Percentiles rank a stretch among this genome's conserved stretches.
phyloP scores from a whole-genome alignment of 2,113 vertebrate species.

The Serinus canaria region DNA sequence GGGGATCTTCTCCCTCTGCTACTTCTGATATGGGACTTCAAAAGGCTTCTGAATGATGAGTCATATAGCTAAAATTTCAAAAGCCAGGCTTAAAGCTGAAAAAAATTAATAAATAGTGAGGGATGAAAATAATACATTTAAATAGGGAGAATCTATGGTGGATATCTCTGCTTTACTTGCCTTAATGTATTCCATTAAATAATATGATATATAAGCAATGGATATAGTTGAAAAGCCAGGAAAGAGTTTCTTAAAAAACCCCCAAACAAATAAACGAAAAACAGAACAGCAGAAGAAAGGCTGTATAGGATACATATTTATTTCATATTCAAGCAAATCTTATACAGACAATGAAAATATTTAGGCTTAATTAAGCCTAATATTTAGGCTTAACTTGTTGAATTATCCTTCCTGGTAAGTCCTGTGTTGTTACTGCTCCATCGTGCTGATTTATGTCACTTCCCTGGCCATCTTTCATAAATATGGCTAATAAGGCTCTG shows the following conservation, averaged over 20 bases:
- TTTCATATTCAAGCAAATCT: not conserved
- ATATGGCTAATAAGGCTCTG: not conserved
- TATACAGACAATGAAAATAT: not conserved
- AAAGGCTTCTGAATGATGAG: slow-evolving; percentile 5
- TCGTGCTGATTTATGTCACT: not conserved
- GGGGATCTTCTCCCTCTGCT: not conserved
- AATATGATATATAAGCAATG: not conserved
- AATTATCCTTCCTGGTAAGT: not conserved
- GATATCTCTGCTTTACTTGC: not conserved
- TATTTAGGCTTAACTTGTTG: not conserved
- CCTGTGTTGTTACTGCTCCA: not conserved
- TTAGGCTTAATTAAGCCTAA: not conserved
- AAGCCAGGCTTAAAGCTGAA: not conserved
- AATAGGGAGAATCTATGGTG: not conserved
- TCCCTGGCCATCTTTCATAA: not conserved
- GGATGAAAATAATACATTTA: not conserved
- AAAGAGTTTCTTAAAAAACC: not conserved
- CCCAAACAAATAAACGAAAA: not conserved
- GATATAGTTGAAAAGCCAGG: not conserved
- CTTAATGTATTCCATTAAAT: not conserved
- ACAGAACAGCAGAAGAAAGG: not conserved
- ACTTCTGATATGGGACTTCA: not conserved
- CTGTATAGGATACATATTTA: not conserved
- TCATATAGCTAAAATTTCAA: not conserved
- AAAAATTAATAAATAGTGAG: not conserved